Percentiles rank a stretch among this genome's conserved stretches.
Conservation (phyloP, 2,113 vertebrate species). For the Raphicerus campestris region DNA sequence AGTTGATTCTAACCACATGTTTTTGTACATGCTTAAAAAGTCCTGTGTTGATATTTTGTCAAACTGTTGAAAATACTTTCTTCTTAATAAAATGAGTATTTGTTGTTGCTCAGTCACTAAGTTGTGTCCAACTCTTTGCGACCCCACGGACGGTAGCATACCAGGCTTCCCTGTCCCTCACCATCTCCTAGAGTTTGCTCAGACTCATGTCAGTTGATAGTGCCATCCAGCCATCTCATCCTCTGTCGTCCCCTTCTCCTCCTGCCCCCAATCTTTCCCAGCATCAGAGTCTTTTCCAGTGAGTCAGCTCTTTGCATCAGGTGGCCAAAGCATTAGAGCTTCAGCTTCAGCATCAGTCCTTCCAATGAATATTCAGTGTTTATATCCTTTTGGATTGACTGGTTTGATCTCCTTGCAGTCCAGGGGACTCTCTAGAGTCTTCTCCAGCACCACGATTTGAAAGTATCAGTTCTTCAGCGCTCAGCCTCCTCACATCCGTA, state of each 20-base stretch:
- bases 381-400: background rate
- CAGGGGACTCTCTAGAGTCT: background rate
- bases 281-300: background rate
- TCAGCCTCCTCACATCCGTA: background rate
- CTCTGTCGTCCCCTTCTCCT: background rate
- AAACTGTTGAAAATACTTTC: slow-evolving; percentile 34
- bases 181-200: background rate
- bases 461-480: background rate
- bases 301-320: background rate
- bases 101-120: background rate
- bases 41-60: background rate
- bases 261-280: background rate
- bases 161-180: background rate
- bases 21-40: slow-evolving; percentile 20
- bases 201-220: background rate
- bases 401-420: background rate
- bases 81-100: background rate
- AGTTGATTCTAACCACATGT: background rate
- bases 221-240: background rate
- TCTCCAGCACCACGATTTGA: background rate
- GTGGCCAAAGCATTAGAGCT: background rate
- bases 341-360: background rate
- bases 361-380: background rate
- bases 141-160: background rate
- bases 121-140: background rate